phyloP scores from a whole-genome alignment of 2,797 vertebrate species.

The Sebastes goodei region DNA sequence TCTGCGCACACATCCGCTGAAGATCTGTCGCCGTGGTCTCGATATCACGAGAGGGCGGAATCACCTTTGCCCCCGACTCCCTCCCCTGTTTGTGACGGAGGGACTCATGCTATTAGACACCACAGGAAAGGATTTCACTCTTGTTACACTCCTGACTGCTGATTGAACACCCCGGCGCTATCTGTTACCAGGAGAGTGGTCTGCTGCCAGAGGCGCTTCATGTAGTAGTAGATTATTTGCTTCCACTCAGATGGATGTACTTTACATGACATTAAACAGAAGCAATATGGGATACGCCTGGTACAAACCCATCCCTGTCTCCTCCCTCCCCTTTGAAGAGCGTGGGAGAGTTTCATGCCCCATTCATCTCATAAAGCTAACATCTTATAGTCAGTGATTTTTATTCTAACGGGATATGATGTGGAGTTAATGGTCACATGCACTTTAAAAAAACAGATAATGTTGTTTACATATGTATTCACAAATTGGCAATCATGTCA shows the following conservation, averaged over 20 bases:
- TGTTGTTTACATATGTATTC: constrained; percentile 63
- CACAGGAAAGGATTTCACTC: constrained; percentile 66
- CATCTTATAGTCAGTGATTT: constrained; percentile 47
- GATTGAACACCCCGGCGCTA: constrained; percentile 67
- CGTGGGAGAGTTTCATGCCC: constrained; percentile 42
- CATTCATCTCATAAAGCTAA: constrained; percentile 59
- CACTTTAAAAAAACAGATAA: constrained; percentile 45
- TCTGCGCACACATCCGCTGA: constrained; percentile 43
- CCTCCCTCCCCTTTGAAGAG: constrained; percentile 25
- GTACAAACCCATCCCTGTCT: background rate
- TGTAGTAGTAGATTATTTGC: constrained; percentile 72
- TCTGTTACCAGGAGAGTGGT: constrained; percentile 60
- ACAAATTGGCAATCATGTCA: constrained; percentile 54
- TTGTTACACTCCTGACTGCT: constrained; percentile 60
- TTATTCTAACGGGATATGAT: constrained; percentile 47
- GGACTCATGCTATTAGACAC: constrained; percentile 66
- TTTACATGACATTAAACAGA: constrained; percentile 78
- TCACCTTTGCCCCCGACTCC: constrained; percentile 62
- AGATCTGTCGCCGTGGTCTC: constrained; percentile 62
- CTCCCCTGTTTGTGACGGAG: constrained; percentile 50
- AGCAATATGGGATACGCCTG: constrained; percentile 46
- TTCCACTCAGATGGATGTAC: constrained; percentile 65
- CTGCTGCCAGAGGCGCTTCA: constrained; percentile 60
- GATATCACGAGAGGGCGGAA: constrained; percentile 58
- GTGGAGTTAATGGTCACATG: constrained; percentile 59